Base-by-base conservation (phyloP, 2,888 invertebrate genomes). In the Dynastes tityus region DNA sequence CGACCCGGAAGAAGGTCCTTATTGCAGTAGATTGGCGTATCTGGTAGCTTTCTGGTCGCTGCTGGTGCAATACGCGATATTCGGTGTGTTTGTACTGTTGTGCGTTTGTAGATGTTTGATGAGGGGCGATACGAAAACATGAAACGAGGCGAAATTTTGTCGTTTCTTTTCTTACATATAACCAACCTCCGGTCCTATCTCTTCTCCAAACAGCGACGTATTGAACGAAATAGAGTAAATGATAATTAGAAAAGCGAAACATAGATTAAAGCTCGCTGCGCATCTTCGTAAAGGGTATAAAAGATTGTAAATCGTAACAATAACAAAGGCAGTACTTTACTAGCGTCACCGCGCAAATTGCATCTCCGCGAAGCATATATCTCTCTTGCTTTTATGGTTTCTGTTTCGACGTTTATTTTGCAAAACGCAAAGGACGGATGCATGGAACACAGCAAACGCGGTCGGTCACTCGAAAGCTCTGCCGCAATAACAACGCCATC, bases 41-140 rank as follows among this genome's bases (percentile, higher is more conserved):
- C 75, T 83, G n/a, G 79, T 83, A 70, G 82, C 83, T 3, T 88
- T 88, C 80, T 88, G 88, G 88, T 83, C 86, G 49, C 81, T 88
- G 32, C 86, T 86, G 2, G 81, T 88, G 37, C 86, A 87, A 68
- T 87, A 88, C 78, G 84, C 87, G 0, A 67, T 87, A 29, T 63
- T 86, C 11, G 83, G 83, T 29, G 81, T 87, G 61, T 86, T 87
- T 79, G 80, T 88, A 76, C 73, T 88, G 40, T 81, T 87, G 8
- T 86, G 86, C 4, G 80, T 80, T 40, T 88, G 87, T 81, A 87
- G 86, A 79, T 84, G 86, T 83, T 74, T 88, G 45, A 88, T 88
- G 88, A 84, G 84, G 76, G 83, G 83, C 2, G 85, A 85, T 80
- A n/a, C 58, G 22, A 81, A 83, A 79, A 84, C 83, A 78, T 81